A percentile compares a stretch with the other conserved stretches of the same genome.
These are phyloP conservation scores for Stictocephala bisonia DNA, from an alignment of 2,888 invertebrate genomes.

Conservation along the genomic window DNA sequence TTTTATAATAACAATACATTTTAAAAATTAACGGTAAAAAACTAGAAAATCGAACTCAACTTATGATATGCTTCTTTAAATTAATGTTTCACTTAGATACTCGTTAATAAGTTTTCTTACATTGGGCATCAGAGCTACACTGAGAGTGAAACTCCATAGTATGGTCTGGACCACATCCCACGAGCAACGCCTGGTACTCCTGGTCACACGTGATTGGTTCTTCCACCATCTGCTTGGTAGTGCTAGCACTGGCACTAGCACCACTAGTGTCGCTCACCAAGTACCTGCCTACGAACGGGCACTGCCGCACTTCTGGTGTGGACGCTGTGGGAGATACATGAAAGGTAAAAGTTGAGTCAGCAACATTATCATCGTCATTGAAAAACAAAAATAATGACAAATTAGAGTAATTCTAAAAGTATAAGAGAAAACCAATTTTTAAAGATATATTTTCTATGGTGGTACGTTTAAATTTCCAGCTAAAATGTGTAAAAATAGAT, in stretches of 20 bases:
- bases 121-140: constrained; percentile 62
- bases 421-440: no score
- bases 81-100: background rate
- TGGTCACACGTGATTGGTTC: constrained; percentile 35
- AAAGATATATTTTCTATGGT: no score
- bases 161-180: constrained; percentile 55
- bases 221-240: constrained; percentile 62
- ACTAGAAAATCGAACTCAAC: no score
- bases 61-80: no score
- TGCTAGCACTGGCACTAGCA: constrained; percentile 68
- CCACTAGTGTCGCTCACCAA: constrained; percentile 67
- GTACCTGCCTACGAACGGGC: constrained; percentile 78
- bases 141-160: constrained; percentile 63
- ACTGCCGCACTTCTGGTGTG: constrained; percentile 71
- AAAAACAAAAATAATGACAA: background rate
- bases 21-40: no score
- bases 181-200: constrained; percentile 41
- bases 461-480: no score
- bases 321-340: constrained; percentile 69
- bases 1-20: no score
- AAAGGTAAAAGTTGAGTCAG: constrained; percentile 27
- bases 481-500: no score
- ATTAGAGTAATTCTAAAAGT: background rate
- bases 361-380: background rate
- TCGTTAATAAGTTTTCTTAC: background rate